Evolutionary conservation across 2,113 vertebrate species (phyloP), one percentile per base, ranked within the genome.

Genomic region (Forbesichthys agassizii): DNA sequence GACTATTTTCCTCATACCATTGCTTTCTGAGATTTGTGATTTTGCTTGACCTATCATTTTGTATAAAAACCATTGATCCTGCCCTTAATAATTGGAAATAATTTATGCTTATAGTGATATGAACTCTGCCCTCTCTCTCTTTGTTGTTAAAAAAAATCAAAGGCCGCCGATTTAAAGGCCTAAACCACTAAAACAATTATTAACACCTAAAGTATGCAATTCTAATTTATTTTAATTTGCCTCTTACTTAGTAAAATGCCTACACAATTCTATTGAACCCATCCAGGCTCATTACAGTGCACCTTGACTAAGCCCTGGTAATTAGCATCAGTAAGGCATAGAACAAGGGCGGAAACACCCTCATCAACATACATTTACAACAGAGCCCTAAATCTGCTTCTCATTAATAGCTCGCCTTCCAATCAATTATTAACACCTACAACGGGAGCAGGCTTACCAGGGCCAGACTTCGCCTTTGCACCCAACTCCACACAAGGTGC

Each of bases 361-460:
- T 88, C 89, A 87, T 88, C 89, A 88, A 90, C 84, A 86, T 79
- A 77, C 89, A 86, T 91, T 89, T 86, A 89, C 84, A 83, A 87
- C 83, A 76, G 59, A 75, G 80, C 86, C 85, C 78, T 84, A 89
- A 91, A 93, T 88, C 90, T 83, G 88, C 81, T 74, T 68, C 89
- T 88, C 85, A 90, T 91, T 93, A 93, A 89, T 92, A 93, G 90
- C 80, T 79, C 57, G 85, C 87, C 88, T 92, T 90, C 88, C 86
- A 92, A 93, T 93, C 93, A 93, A 93, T 93, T 93, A 93, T 91
- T 90, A 92, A 91, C 91, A 91, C 90, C 88, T 91, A 88, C 89
- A 90, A 88, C 77, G 78, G 87, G 71, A 84, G 82, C 84, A 71
- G 73, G 82, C 88, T 88, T 80, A 78, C 79, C 68, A 61, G 66